Percentiles rank a stretch among this genome's conserved stretches.
These are phyloP conservation scores for Zootoca vivipara DNA, from an alignment of 2,113 vertebrate genomes.

Conservation along the genomic window DNA sequence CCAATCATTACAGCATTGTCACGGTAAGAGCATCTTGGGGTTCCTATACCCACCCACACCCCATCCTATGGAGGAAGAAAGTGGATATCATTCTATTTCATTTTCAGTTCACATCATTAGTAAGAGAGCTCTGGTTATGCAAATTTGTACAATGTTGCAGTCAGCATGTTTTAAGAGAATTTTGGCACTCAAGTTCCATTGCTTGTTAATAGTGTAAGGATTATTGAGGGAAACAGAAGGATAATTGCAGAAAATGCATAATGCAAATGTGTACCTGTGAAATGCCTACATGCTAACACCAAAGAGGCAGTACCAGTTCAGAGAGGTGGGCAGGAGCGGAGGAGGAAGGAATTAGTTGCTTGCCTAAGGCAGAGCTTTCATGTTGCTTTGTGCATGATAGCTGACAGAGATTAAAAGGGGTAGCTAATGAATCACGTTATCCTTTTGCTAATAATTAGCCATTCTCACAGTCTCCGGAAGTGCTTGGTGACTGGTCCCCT, in stretches of 20 bases:
- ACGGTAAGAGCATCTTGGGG: constrained; percentile 81
- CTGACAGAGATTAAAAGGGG: not conserved
- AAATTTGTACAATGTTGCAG: not conserved
- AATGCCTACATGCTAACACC: not conserved
- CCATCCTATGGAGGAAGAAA: not conserved
- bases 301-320: not conserved
- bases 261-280: not conserved
- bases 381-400: not conserved
- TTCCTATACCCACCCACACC: not conserved
- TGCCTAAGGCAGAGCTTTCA: not conserved
- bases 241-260: not conserved
- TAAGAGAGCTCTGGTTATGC: not conserved
- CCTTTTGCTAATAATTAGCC: not conserved
- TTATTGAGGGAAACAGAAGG: not conserved
- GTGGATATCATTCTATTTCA: not conserved
- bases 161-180: not conserved
- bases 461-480: not conserved
- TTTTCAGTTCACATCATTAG: not conserved
- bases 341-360: not conserved
- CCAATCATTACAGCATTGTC: constrained; percentile 96
- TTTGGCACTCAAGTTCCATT: not conserved
- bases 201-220: not conserved
- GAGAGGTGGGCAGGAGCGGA: not conserved
- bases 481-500: not conserved
- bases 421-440: not conserved